Evolutionary conservation across 2,797 vertebrate species (phyloP).

Genomic region (Liparis tanakae): DNA sequence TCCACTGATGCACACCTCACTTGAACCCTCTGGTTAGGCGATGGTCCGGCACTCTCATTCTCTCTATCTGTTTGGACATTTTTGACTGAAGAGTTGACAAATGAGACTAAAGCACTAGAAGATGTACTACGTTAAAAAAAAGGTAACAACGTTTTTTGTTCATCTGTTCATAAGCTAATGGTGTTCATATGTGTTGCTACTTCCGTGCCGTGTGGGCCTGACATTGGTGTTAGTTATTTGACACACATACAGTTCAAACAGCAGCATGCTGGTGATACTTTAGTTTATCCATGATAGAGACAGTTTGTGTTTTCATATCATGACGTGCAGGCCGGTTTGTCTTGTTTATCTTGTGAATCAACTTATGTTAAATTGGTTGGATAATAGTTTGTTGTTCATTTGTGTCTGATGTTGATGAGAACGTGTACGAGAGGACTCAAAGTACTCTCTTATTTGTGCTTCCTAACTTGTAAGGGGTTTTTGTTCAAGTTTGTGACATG

Average conservation of each 20-base stretch:
- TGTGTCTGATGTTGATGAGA: constrained; percentile 7
- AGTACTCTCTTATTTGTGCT: not conserved
- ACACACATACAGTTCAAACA: not conserved
- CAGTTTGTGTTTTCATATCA: constrained; percentile 1
- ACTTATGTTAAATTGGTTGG: not conserved
- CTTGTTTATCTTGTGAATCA: constrained; percentile 10
- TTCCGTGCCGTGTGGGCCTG: constrained; percentile 6
- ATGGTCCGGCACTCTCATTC: constrained; percentile 50
- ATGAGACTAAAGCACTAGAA: constrained; percentile 65
- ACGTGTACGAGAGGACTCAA: not conserved
- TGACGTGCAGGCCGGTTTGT: not conserved
- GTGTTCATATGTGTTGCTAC: constrained; percentile 8
- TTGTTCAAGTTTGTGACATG: not conserved
- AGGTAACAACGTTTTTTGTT: constrained; percentile 80
- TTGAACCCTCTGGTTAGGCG: constrained; percentile 61
- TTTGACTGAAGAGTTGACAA: constrained; percentile 62
- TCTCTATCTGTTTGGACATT: constrained; percentile 64
- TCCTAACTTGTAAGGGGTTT: constrained; percentile 4
- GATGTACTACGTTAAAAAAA: constrained; percentile 85
- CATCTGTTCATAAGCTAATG: constrained; percentile 58
- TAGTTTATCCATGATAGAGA: not conserved
- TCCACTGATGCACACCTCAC: constrained; percentile 62
- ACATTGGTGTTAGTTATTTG: constrained; percentile 20
- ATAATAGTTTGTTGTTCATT: not conserved
- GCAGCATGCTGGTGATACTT: not conserved